phyloP scores from a whole-genome alignment of 2,797 vertebrate species.

The Bucorvus abyssinicus region DNA sequence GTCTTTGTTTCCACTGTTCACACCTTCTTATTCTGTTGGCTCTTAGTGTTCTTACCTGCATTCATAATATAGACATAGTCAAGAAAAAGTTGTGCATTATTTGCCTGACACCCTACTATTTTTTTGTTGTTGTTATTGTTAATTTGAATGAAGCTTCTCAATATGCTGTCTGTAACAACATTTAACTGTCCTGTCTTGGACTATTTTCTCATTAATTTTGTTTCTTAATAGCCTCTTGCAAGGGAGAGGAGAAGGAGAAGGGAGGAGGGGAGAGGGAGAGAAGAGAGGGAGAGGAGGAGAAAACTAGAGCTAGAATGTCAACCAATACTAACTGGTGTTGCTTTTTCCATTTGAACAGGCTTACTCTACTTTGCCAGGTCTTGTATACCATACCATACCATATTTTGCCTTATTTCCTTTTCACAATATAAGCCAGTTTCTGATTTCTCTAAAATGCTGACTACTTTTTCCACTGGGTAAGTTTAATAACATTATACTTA shows the following conservation, averaged over 20 bases:
- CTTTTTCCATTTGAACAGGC: neutral
- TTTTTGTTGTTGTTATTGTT: neutral
- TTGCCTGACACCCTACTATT: neutral
- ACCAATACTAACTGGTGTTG: neutral
- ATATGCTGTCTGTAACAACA: neutral
- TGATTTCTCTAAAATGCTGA: neutral
- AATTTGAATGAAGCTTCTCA: neutral
- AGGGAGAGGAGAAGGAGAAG: neutral
- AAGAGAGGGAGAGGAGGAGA: too few species aligned
- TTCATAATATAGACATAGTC: neutral
- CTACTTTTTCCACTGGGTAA: neutral
- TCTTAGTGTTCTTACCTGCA: neutral
- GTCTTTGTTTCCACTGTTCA: neutral
- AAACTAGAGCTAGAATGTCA: neutral
- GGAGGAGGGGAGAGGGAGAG: too few species aligned
- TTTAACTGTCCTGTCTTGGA: neutral
- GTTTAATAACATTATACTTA: neutral
- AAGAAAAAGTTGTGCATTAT: neutral
- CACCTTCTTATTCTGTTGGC: neutral
- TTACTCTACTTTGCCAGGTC: neutral
- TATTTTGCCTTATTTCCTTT: neutral
- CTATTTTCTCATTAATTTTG: neutral
- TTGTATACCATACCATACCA: neutral
- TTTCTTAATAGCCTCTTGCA: neutral
- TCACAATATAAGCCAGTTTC: neutral